Percentiles rank a stretch among this genome's conserved stretches.
Conservation (phyloP, 2,113 vertebrate genomes). For the Vimba vimba region DNA sequence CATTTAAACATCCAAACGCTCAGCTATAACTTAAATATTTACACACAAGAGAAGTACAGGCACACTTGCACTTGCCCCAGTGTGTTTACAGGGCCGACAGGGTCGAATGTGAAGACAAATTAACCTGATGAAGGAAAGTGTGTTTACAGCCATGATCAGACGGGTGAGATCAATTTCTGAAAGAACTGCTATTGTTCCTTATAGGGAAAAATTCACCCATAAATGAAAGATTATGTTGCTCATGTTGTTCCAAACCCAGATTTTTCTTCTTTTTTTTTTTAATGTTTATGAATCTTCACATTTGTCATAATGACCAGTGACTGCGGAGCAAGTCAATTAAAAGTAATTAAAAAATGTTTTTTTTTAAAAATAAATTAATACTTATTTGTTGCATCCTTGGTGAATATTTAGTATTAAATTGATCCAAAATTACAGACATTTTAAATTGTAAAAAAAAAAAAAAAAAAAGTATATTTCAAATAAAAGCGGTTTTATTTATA, state of each 20-base stretch:
- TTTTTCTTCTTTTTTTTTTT: too few species aligned
- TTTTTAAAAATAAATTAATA: too few species aligned
- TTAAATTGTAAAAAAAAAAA: too few species aligned
- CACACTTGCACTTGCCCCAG: background rate
- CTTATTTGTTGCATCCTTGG: too few species aligned
- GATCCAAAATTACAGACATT: background rate
- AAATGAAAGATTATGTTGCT: background rate
- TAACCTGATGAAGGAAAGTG: background rate
- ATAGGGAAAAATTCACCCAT: background rate
- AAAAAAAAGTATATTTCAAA: background rate
- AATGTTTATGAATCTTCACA: background rate
- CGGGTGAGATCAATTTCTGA: background rate
- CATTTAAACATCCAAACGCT: conserved; percentile 7
- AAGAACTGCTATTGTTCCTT: background rate
- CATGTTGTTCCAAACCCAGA: background rate
- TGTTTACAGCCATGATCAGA: background rate
- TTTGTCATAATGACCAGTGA: background rate
- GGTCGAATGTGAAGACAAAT: conserved; percentile 2
- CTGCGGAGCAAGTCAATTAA: background rate
- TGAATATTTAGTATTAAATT: background rate
- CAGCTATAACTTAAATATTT: conserved; percentile 44
- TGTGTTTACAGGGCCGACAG: conserved; percentile 2
- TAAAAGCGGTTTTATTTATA: background rate
- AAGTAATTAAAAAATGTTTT: too few species aligned
- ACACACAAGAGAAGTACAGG: conserved; percentile 23